phyloP scores from a whole-genome alignment of 2,113 vertebrate species.

The Caretta caretta region DNA sequence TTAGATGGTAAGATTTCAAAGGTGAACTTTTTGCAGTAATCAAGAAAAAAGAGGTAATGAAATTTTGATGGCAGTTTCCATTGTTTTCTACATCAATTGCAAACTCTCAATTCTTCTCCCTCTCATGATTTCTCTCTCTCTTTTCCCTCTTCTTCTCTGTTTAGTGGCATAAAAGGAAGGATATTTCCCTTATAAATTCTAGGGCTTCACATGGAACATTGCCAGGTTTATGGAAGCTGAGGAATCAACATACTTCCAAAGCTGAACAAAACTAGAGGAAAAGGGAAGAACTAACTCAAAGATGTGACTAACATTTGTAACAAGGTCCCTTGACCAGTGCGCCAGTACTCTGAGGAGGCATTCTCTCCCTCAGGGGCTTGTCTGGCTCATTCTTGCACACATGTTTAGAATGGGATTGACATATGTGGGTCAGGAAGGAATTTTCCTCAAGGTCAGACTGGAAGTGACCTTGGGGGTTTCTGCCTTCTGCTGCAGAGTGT shows the following conservation, averaged over 20 bases:
- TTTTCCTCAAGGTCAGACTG: not conserved
- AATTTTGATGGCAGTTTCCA: not conserved
- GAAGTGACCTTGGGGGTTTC: not conserved
- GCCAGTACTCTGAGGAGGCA: not conserved
- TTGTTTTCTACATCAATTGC: not conserved
- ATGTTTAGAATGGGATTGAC: not conserved
- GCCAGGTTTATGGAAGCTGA: not conserved
- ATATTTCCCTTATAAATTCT: not conserved
- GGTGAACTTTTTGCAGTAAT: not conserved
- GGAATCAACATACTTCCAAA: not conserved
- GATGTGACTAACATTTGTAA: slow-evolving; percentile 25
- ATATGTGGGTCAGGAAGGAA: not conserved
- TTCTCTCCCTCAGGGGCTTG: not conserved
- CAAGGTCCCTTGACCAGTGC: slow-evolving; percentile 19
- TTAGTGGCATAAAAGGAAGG: not conserved
- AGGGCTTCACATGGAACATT: accelerated
- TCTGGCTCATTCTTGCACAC: not conserved
- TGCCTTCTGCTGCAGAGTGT: not conserved
- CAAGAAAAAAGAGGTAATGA: not conserved
- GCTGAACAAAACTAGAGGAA: slow-evolving; percentile 18
- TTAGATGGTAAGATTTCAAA: not conserved
- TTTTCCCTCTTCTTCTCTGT: too few relatives aligned
- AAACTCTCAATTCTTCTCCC: not conserved
- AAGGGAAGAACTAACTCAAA: slow-evolving; percentile 34
- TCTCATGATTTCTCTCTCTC: not conserved